These are phyloP conservation scores for Lepidochitona cinerea DNA, from an alignment of 2,888 invertebrate genomes.

Conservation along the genomic window DNA sequence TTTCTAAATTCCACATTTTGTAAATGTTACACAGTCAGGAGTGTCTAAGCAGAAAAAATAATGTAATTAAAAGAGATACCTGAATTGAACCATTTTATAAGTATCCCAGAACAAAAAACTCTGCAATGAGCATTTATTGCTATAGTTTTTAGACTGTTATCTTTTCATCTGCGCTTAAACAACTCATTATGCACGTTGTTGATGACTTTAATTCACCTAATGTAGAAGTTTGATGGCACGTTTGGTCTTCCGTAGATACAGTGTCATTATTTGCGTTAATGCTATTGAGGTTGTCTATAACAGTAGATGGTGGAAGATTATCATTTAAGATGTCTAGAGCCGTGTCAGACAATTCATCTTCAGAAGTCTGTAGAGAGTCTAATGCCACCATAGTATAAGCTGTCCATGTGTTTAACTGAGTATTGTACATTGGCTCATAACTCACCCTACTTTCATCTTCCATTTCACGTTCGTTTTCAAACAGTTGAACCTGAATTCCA, in stretches of 20 bases:
- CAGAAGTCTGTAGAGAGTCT: neutral
- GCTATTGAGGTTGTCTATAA: neutral
- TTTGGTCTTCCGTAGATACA: neutral
- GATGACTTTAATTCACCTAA: no score
- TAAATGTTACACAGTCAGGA: no score
- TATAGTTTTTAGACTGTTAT: no score
- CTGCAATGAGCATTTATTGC: no score
- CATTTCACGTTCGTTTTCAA: neutral
- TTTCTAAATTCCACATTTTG: no score
- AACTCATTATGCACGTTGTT: no score
- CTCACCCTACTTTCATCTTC: neutral
- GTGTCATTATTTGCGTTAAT: neutral
- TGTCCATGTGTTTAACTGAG: neutral
- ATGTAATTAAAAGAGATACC: no score
- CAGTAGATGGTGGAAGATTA: neutral
- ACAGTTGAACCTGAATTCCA: neutral
- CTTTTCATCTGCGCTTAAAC: no score
- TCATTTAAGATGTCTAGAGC: neutral
- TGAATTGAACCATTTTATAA: no score
- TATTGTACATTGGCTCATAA: neutral
- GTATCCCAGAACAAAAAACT: no score
- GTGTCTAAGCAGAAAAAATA: no score
- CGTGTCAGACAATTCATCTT: neutral
- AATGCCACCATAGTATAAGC: neutral
- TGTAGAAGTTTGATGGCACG: neutral